Conservation (phyloP, 2,888 invertebrate species). For the Lapara coniferarum region DNA sequence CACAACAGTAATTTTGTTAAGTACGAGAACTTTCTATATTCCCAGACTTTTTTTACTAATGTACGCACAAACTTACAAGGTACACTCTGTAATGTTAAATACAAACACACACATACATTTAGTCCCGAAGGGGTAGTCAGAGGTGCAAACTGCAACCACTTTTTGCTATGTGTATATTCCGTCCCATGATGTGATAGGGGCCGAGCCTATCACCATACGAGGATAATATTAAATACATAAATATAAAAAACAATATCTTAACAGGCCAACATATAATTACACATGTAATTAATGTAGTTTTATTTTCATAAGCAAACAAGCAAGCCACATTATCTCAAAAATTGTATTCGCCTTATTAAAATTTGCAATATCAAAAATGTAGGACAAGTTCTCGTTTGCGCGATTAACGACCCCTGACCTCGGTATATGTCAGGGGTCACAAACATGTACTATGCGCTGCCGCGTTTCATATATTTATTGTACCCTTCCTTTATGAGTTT, state of each 20-base stretch:
- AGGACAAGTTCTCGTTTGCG: neutral
- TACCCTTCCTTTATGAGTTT: conserved; percentile 12
- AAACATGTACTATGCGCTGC: conserved; percentile 25
- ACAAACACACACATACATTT: too few relatives aligned
- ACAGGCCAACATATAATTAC: too few relatives aligned
- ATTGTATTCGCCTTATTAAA: neutral
- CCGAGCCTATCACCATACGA: too few relatives aligned
- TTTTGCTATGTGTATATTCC: too few relatives aligned
- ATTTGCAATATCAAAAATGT: neutral
- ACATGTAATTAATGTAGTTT: neutral
- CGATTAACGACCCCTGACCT: conserved; percentile 31
- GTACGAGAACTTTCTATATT: too few relatives aligned
- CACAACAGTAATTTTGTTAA: neutral
- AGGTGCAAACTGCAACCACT: too few relatives aligned
- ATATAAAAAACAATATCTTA: too few relatives aligned
- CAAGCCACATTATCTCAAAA: neutral
- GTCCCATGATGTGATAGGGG: too few relatives aligned
- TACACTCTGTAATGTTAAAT: neutral
- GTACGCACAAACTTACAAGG: neutral
- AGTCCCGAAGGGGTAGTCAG: too few relatives aligned
- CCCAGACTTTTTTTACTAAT: too few relatives aligned
- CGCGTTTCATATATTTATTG: conserved; percentile 7
- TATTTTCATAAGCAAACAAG: neutral
- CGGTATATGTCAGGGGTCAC: conserved; percentile 37
- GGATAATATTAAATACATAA: too few relatives aligned